Evolutionary conservation across 2,113 vertebrate genomes (phyloP).

Genomic region (Tichodroma muraria): DNA sequence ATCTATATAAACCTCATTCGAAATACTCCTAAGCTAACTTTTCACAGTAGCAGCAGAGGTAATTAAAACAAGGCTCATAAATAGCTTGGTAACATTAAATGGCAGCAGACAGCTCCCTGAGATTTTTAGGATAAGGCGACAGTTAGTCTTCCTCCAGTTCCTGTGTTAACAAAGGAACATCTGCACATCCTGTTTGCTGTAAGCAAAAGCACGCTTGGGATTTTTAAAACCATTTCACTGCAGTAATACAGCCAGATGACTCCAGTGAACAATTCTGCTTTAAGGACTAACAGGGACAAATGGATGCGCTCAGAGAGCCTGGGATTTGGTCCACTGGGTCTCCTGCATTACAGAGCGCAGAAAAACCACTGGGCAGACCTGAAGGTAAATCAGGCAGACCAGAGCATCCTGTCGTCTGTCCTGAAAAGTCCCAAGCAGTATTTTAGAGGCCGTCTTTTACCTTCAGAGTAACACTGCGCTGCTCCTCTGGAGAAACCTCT

Average conservation of each 20-base stretch:
- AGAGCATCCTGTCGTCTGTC: background rate
- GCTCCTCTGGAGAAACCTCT: slow-evolving; percentile 66
- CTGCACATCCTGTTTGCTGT: background rate
- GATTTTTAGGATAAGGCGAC: background rate
- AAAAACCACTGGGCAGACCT: background rate
- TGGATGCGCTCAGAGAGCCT: background rate
- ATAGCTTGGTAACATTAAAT: background rate
- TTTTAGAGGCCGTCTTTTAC: slow-evolving; percentile 39
- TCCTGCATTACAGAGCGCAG: background rate
- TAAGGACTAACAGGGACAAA: background rate
- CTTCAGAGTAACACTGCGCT: slow-evolving; percentile 79
- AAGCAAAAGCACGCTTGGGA: background rate
- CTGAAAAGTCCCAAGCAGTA: background rate
- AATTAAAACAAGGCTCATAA: background rate
- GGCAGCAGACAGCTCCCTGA: background rate
- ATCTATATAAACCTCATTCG: background rate
- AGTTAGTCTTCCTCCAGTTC: background rate
- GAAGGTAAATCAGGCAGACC: background rate
- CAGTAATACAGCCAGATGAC: background rate
- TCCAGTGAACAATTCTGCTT: background rate
- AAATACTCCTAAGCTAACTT: background rate
- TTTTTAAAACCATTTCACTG: background rate
- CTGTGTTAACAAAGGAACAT: background rate
- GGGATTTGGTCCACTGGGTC: background rate
- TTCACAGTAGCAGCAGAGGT: background rate